Conservation (phyloP, 2,797 vertebrate genomes). For the Pseudotriccus pelzelni region DNA sequence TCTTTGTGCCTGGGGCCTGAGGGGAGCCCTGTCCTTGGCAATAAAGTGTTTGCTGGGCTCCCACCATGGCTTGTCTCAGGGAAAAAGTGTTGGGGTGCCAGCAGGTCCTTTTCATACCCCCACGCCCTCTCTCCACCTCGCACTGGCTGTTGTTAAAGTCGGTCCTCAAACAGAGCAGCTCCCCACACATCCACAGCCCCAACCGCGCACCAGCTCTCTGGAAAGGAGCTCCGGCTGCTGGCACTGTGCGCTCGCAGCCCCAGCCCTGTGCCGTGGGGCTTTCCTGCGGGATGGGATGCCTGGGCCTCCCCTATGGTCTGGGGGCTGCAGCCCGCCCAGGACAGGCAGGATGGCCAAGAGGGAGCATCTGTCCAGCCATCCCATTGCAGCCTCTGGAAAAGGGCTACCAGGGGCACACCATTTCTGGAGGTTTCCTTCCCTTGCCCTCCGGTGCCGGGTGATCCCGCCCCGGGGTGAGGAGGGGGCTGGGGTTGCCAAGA, state of each 20-base stretch:
- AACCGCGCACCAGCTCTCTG: fast-evolving
- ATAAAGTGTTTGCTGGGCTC: constrained; percentile 28
- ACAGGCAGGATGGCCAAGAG: neutral
- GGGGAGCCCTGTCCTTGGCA: neutral
- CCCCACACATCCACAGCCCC: fast-evolving
- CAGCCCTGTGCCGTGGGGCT: neutral
- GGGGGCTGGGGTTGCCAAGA: neutral
- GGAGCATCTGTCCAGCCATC: fast-evolving
- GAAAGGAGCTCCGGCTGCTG: neutral
- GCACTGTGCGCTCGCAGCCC: fast-evolving
- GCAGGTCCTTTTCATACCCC: neutral
- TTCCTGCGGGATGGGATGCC: neutral
- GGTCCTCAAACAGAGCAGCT: neutral
- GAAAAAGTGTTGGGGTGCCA: neutral
- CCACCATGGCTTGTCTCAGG: fast-evolving
- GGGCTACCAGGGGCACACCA: neutral
- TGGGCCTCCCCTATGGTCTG: neutral
- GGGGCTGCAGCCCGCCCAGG: neutral
- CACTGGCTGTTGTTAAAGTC: fast-evolving
- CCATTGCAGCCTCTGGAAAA: neutral
- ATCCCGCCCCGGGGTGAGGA: neutral
- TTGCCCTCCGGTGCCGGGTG: no score
- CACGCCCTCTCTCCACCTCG: fast-evolving
- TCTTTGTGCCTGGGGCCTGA: neutral
- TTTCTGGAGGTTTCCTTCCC: neutral